Base-by-base conservation (phyloP, 2,888 invertebrate genomes). In the Graphium colonna region DNA sequence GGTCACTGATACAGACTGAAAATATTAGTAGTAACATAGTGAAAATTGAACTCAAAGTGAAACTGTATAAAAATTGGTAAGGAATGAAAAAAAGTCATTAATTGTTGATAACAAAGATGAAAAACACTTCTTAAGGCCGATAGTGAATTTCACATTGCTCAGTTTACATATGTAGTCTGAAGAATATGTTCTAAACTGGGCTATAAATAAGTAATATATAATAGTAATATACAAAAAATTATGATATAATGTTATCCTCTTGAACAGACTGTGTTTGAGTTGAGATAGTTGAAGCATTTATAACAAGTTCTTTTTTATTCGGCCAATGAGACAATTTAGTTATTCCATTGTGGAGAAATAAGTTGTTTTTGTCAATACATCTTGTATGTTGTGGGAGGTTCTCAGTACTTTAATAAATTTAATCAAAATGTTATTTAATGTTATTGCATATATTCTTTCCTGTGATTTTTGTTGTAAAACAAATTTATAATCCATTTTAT, bases 321-420 rank as follows among this genome's bases (percentile, higher is more conserved):
- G 28, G 43, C 18, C 43, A 13, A 44, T 53, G 44, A 38, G 43
- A 48, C 15, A 38, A 36, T 43, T 49, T 15, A 21, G 28, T 42
- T 52, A 52, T 53, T 53, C 53, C 48, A 53, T 44, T 40, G 38
- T 49, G 42, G 41, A 28, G 52, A 48, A 39, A n/a, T 39, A 39
- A 53, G 53, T 43, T 48, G 28, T 47, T 31, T 48, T 53, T 53
- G 21, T 42, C 3, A 31, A 42, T 17, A 13, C 17, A n/a, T 41
- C 12, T 8, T 31, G 42, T 33, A 38, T 43, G 28, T 28, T 47
- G 42, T 38, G 52, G 33, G 45, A 40, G 39, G 17, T 36, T 52
- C 15, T 36, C 26, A 18, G 28, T 40, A 28, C 21, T 12, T 17
- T 48, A 40, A 40, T 17, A n/a, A 40, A 31, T 40, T 40, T 39